Evolutionary conservation across 2,113 vertebrate genomes (phyloP).

Genomic region (Oceanodroma tethys): DNA sequence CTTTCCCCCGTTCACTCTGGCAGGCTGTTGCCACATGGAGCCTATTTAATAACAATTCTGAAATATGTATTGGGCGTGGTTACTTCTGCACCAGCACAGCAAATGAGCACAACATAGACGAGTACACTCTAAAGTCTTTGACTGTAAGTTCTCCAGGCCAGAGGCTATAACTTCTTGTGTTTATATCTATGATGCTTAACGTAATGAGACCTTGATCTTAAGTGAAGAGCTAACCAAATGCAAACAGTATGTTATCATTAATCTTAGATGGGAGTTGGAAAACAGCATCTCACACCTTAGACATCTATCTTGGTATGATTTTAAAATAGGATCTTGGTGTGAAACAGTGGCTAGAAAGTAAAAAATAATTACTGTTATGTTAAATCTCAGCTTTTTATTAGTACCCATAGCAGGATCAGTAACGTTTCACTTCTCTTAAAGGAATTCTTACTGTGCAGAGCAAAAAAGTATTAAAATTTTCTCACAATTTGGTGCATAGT

Average conservation of each 20-base stretch:
- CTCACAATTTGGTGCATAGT: neutral
- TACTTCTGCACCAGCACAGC: neutral
- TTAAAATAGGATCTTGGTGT: neutral
- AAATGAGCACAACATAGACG: neutral
- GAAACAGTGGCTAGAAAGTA: neutral
- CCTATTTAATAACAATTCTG: neutral
- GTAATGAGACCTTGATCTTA: neutral
- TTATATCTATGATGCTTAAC: neutral
- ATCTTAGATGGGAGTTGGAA: neutral
- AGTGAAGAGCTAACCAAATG: neutral
- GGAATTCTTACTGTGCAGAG: neutral
- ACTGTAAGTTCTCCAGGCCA: neutral
- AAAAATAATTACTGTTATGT: neutral
- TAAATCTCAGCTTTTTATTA: neutral
- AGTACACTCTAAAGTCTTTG: neutral
- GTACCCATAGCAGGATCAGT: neutral
- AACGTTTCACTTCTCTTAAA: neutral
- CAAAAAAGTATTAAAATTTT: neutral
- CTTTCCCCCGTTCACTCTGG: neutral
- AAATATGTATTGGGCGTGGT: fast-evolving
- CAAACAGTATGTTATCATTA: neutral
- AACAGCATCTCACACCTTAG: neutral
- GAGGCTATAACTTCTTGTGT: neutral
- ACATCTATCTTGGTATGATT: neutral
- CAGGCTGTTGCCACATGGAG: neutral